phyloP scores from a whole-genome alignment of 2,797 vertebrate species.

The Chaenodraco wilsoni region DNA sequence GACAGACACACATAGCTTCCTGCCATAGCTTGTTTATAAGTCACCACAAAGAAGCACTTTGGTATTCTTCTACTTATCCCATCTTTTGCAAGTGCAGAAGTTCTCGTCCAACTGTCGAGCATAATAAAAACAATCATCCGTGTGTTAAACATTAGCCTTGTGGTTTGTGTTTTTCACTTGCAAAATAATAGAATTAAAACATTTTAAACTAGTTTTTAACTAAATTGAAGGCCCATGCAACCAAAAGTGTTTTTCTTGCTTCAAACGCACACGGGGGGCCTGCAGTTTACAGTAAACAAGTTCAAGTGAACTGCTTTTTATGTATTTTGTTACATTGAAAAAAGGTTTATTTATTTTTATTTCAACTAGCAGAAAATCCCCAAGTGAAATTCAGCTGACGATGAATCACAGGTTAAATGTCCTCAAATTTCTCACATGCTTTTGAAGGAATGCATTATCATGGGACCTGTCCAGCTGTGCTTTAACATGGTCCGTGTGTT shows the following conservation, averaged over 20 bases:
- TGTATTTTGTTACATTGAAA: neutral
- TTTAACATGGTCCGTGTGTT: neutral
- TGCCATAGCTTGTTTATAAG: slow-evolving; percentile 22
- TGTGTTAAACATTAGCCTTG: neutral
- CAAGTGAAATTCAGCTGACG: neutral
- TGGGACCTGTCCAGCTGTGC: neutral
- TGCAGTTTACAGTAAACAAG: neutral
- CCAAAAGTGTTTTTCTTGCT: neutral
- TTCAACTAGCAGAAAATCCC: neutral
- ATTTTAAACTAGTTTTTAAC: neutral
- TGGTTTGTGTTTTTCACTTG: neutral
- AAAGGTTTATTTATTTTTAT: neutral
- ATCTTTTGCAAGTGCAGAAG: slow-evolving; percentile 43
- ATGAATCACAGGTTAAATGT: neutral
- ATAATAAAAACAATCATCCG: slow-evolving; percentile 29
- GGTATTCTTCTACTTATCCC: slow-evolving; percentile 64
- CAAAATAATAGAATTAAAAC: neutral
- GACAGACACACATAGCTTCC: neutral
- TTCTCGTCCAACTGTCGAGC: slow-evolving; percentile 14
- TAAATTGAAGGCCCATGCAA: neutral
- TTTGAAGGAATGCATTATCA: neutral
- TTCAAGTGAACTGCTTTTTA: too few relatives aligned
- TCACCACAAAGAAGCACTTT: slow-evolving; percentile 26
- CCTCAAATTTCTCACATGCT: neutral
- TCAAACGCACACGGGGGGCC: too few relatives aligned